These are phyloP conservation scores for Fregata magnificens DNA, from an alignment of 2,113 vertebrate species.

Conservation along the genomic window DNA sequence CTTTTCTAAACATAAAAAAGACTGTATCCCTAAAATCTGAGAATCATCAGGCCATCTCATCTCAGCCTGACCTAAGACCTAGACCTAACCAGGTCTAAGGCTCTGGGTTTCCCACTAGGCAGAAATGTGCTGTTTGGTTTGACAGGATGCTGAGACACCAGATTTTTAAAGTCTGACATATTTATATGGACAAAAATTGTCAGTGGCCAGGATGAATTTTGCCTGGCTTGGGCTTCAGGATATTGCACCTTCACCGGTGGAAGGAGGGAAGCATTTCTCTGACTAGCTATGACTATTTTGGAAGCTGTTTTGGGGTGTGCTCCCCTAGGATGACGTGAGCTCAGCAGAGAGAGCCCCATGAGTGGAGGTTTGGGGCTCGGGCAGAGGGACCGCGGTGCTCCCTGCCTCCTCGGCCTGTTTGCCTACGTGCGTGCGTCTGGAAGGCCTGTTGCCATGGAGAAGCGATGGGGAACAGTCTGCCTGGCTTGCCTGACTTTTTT, in stretches of 20 bases:
- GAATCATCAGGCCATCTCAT: background rate
- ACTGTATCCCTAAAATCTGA: background rate
- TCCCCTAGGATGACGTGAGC: background rate
- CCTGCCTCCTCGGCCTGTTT: background rate
- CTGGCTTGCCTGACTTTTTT: background rate
- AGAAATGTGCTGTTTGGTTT: background rate
- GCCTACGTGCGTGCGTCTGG: background rate
- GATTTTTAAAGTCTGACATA: background rate
- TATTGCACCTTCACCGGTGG: background rate
- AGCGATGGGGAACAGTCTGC: constrained; percentile 34
- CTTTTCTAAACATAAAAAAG: background rate
- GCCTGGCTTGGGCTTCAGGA: background rate
- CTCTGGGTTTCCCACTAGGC: background rate
- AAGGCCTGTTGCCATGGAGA: constrained; percentile 68
- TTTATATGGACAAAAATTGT: background rate
- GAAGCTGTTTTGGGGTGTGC: background rate
- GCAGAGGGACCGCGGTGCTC: background rate
- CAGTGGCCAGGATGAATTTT: background rate
- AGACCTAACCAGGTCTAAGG: background rate
- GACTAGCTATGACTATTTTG: background rate
- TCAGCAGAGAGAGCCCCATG: background rate
- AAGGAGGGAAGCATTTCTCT: background rate
- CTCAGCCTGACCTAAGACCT: background rate
- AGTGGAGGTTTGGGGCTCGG: background rate
- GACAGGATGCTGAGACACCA: background rate